Evolutionary conservation across 1,140 invertebrate genomes (phyloP).

Genomic region (Lethrus apterus): DNA sequence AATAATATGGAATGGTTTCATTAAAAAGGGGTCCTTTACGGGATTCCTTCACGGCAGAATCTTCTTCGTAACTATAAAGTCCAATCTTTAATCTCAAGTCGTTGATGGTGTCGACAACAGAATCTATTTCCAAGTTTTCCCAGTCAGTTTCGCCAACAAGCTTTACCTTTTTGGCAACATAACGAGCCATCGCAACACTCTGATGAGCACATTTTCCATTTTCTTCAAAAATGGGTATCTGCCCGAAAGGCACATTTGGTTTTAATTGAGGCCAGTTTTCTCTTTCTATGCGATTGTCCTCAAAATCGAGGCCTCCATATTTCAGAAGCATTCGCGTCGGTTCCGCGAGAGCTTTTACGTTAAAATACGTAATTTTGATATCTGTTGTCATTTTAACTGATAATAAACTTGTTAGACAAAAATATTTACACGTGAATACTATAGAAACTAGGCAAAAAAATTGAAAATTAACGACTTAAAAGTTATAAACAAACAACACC

Average conservation of each 20-base stretch:
- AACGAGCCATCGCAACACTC: conserved; percentile 62
- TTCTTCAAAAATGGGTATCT: conserved; percentile 65
- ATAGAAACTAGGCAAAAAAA: no score
- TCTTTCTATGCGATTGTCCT: conserved; percentile 55
- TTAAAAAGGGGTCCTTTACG: conserved; percentile 40
- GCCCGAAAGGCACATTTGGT: conserved; percentile 58
- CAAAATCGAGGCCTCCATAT: conserved; percentile 62
- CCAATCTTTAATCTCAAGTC: conserved; percentile 36
- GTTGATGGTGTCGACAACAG: conserved; percentile 54
- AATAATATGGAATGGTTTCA: conserved; percentile 50
- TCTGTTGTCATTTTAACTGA: no score
- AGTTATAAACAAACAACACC: no score
- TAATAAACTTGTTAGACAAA: no score
- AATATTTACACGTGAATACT: no score
- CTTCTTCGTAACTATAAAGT: conserved; percentile 39
- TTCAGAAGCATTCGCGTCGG: conserved; percentile 63
- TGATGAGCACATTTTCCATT: conserved; percentile 63
- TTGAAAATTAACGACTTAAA: no score
- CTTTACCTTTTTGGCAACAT: conserved; percentile 59
- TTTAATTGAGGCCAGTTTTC: conserved; percentile 54
- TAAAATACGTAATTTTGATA: conserved; percentile 59
- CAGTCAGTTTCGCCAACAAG: conserved; percentile 57
- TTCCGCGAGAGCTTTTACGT: conserved; percentile 61
- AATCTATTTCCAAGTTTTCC: conserved; percentile 58
- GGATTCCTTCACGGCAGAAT: conserved; percentile 44